A percentile compares a stretch with the other conserved stretches of the same genome.
phyloP scores from a whole-genome alignment of 2,888 invertebrate genomes.

The Galerucella calmariensis region DNA sequence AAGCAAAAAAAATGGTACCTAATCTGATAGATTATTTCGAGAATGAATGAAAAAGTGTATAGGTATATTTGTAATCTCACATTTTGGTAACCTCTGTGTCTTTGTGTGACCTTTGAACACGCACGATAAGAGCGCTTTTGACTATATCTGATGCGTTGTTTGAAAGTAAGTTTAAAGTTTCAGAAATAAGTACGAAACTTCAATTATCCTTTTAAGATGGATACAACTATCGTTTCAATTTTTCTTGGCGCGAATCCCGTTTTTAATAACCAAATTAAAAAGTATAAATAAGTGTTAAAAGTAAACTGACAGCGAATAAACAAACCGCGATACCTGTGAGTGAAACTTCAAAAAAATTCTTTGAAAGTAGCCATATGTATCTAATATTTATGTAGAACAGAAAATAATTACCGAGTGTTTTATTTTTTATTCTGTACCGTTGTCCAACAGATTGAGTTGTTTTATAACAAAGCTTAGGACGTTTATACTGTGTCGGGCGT shows the following conservation, averaged over 20 bases:
- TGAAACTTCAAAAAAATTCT: slow-evolving; percentile 1
- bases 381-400: neutral
- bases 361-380: neutral
- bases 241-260: neutral
- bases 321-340: slow-evolving; percentile 7
- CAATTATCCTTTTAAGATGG: too few relatives aligned
- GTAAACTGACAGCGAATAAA: slow-evolving; percentile 14
- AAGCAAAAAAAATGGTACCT: too few relatives aligned
- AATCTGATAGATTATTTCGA: too few relatives aligned
- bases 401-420: neutral
- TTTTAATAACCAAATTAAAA: slow-evolving; percentile 1
- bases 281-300: slow-evolving; percentile 9
- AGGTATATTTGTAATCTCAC: too few relatives aligned
- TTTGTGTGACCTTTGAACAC: too few relatives aligned
- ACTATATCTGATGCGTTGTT: too few relatives aligned
- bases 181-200: too few relatives aligned
- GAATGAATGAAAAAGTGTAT: too few relatives aligned
- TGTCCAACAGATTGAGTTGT: neutral
- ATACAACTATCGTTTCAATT: neutral
- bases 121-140: too few relatives aligned
- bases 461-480: neutral
- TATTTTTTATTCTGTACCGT: neutral
- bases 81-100: too few relatives aligned
- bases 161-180: too few relatives aligned
- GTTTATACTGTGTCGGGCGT: neutral